phyloP scores from a whole-genome alignment of 1,140 invertebrate genomes.

The Heliothis subflexa region DNA sequence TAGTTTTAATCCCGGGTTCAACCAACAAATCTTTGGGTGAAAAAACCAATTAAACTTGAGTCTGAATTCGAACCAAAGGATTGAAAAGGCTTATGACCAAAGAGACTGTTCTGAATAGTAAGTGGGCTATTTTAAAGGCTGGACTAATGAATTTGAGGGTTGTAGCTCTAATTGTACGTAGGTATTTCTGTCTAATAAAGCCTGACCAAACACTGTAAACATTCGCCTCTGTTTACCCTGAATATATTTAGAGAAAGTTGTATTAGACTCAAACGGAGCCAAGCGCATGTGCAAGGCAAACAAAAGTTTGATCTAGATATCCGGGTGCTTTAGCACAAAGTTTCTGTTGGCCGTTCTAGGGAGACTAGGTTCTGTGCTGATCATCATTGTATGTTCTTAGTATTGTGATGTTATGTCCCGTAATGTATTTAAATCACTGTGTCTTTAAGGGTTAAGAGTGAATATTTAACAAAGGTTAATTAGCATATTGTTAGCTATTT shows the following conservation, averaged over 20 bases:
- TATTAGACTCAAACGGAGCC: constrained; percentile 10
- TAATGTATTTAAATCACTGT: no score
- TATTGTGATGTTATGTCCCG: no score
- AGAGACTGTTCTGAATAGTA: background rate
- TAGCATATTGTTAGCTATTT: no score
- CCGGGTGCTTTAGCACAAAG: background rate
- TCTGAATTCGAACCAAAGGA: background rate
- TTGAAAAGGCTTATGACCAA: background rate
- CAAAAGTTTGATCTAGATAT: background rate
- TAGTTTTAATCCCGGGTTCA: constrained; percentile 1
- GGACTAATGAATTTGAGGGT: background rate
- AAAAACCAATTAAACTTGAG: constrained; percentile 28
- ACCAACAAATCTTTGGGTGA: background rate
- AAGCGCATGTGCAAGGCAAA: constrained; percentile 1
- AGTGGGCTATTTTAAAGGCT: background rate
- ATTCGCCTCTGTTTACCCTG: constrained; percentile 1
- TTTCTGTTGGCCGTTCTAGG: background rate
- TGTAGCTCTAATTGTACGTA: background rate
- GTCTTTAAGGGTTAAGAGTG: no score
- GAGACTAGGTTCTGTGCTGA: background rate
- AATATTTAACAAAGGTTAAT: no score
- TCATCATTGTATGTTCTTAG: background rate
- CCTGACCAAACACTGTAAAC: constrained; percentile 15
- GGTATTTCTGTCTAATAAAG: constrained; percentile 1
- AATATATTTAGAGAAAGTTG: constrained; percentile 24